Conservation (phyloP, 2,113 vertebrate species). For the Myxocyprinus asiaticus region DNA sequence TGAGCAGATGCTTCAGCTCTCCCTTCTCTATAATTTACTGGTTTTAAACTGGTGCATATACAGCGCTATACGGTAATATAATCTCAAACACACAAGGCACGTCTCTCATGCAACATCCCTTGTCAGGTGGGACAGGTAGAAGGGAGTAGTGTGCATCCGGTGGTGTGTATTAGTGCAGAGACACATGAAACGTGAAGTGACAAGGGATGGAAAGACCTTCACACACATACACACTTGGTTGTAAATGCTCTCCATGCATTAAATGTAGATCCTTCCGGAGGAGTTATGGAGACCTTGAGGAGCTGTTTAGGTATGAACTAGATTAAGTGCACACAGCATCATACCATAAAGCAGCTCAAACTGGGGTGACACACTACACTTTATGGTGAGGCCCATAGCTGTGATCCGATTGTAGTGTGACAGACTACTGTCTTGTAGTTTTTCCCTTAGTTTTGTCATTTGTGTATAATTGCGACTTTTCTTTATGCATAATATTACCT, state of each 20-base stretch:
- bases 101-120: neutral
- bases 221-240: conserved; percentile 24
- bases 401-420: too few relatives aligned
- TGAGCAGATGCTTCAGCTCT: conserved; percentile 7
- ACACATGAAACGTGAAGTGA: neutral
- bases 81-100: conserved; percentile 8
- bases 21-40: conserved; percentile 13
- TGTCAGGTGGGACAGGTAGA: neutral
- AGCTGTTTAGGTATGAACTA: too few relatives aligned
- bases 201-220: neutral
- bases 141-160: neutral
- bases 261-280: conserved; percentile 31
- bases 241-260: conserved; percentile 10
- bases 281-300: conserved; percentile 21
- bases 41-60: conserved; percentile 25
- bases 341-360: neutral
- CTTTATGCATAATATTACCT: too few relatives aligned
- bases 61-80: conserved; percentile 17
- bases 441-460: too few relatives aligned
- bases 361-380: conserved; percentile 9
- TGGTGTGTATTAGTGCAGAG: neutral
- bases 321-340: neutral
- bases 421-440: too few relatives aligned
- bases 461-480: too few relatives aligned
- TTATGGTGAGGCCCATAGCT: neutral